Conservation (phyloP, 1,140 invertebrate species). For the Drosophila pruinosa region DNA sequence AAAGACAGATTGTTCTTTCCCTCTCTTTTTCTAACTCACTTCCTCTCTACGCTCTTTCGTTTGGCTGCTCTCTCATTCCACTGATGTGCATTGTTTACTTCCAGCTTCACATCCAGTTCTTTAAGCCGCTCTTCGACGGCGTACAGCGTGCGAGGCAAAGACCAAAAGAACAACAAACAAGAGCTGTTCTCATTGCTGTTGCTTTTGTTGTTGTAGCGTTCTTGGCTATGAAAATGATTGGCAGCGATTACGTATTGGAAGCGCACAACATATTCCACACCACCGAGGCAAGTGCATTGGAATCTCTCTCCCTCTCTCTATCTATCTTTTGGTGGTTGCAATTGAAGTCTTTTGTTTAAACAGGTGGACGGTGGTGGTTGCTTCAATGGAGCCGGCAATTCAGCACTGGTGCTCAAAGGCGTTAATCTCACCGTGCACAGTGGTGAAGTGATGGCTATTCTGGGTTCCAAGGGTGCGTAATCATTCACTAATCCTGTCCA, state of each 20-base stretch:
- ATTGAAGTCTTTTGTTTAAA: slow-evolving; percentile 44
- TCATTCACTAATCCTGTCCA: neutral
- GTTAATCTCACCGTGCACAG: slow-evolving; percentile 94
- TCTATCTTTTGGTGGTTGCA: slow-evolving; percentile 20
- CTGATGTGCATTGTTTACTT: slow-evolving; percentile 25
- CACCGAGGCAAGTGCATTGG: slow-evolving; percentile 87
- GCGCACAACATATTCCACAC: slow-evolving; percentile 94
- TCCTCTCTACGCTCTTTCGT: neutral
- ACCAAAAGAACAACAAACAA: slow-evolving; percentile 55
- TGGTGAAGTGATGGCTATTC: slow-evolving; percentile 94
- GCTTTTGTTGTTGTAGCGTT: slow-evolving; percentile 18
- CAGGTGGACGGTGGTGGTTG: slow-evolving; percentile 92
- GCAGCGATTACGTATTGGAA: slow-evolving; percentile 93
- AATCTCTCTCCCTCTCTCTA: slow-evolving; percentile 1
- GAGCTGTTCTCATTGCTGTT: slow-evolving; percentile 35
- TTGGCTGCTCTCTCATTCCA: slow-evolving; percentile 16
- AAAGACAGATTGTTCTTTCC: neutral
- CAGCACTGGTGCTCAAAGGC: slow-evolving; percentile 94
- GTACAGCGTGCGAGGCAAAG: slow-evolving; percentile 44
- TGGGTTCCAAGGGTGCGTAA: slow-evolving; percentile 93
- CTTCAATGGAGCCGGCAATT: slow-evolving; percentile 90
- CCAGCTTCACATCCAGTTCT: slow-evolving; percentile 9
- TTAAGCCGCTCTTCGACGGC: slow-evolving; percentile 52
- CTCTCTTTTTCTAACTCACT: neutral
- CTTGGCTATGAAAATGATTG: slow-evolving; percentile 86